These are phyloP conservation scores for Eumeta japonica DNA, from an alignment of 1,140 invertebrate species.

Conservation along the genomic window DNA sequence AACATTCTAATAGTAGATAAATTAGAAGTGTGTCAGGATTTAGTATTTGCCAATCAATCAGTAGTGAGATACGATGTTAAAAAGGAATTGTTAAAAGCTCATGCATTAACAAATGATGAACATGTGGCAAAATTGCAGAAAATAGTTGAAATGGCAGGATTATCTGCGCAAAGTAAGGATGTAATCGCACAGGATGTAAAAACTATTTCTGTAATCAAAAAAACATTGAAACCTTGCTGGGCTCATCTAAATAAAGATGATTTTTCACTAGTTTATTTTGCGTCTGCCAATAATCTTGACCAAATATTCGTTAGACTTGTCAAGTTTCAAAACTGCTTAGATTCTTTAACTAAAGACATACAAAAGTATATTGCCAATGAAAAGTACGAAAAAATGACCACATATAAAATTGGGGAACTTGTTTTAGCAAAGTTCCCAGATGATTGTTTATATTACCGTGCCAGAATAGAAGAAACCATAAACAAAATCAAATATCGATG, in stretches of 20 bases:
- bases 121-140: slow-evolving; percentile 28
- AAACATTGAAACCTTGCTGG: slow-evolving; percentile 26
- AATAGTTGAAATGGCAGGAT: no score
- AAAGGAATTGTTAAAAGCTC: slow-evolving; percentile 25
- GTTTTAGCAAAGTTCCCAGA: slow-evolving; percentile 44
- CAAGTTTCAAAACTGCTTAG: slow-evolving; percentile 34
- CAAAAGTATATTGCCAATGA: slow-evolving; percentile 24
- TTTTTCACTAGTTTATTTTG: slow-evolving; percentile 30
- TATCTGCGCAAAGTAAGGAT: slow-evolving; percentile 15
- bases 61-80: slow-evolving; percentile 35
- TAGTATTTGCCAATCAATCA: slow-evolving; percentile 27
- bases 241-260: slow-evolving; percentile 36
- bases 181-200: slow-evolving; percentile 3
- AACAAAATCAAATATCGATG: slow-evolving; percentile 29
- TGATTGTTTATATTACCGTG: slow-evolving; percentile 36
- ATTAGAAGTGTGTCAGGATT: slow-evolving; percentile 35
- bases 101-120: slow-evolving; percentile 26
- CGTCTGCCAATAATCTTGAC: slow-evolving; percentile 23
- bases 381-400: slow-evolving; percentile 13
- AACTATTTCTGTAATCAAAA: slow-evolving; percentile 16
- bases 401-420: slow-evolving; percentile 26
- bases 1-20: slow-evolving; percentile 40
- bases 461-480: slow-evolving; percentile 29
- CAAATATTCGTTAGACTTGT: slow-evolving; percentile 33
- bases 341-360: slow-evolving; percentile 31